phyloP scores from a whole-genome alignment of 1,140 invertebrate species.

The Brachionus paranguensis region DNA sequence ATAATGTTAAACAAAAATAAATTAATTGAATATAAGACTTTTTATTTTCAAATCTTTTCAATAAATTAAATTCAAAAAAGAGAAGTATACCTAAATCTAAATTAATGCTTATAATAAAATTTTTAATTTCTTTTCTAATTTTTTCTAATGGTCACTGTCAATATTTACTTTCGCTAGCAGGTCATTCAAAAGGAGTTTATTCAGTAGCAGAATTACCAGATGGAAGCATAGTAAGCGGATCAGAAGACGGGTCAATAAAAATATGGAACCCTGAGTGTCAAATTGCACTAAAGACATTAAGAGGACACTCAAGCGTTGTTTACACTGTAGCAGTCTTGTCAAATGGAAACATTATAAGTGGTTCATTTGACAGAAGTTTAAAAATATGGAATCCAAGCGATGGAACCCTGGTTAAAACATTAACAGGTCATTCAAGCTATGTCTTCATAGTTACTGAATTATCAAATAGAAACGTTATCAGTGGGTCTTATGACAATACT shows the following conservation, averaged over 20 bases:
- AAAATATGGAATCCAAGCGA: neutral
- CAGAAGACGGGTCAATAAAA: constrained; percentile 58
- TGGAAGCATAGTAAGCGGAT: constrained; percentile 57
- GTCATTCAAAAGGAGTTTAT: constrained; percentile 43
- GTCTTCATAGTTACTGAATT: neutral
- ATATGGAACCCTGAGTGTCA: constrained; percentile 61
- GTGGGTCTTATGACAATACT: neutral
- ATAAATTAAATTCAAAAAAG: neutral
- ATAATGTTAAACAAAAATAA: too few relatives aligned
- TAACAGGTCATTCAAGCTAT: neutral
- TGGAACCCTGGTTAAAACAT: neutral
- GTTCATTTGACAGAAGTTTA: neutral
- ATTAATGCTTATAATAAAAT: neutral
- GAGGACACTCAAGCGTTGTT: constrained; percentile 48
- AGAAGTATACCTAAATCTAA: neutral
- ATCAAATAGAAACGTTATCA: neutral
- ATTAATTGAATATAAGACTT: too few relatives aligned
- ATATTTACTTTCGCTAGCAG: neutral
- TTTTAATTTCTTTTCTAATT: neutral
- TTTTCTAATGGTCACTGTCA: neutral
- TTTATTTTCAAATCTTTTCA: too few relatives aligned
- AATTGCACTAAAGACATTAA: constrained; percentile 59
- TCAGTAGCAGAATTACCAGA: constrained; percentile 58
- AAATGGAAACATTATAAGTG: neutral
- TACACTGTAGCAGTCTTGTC: constrained; percentile 41